Conservation (phyloP, 2,797 vertebrate species). For the Salarias fasciatus region DNA sequence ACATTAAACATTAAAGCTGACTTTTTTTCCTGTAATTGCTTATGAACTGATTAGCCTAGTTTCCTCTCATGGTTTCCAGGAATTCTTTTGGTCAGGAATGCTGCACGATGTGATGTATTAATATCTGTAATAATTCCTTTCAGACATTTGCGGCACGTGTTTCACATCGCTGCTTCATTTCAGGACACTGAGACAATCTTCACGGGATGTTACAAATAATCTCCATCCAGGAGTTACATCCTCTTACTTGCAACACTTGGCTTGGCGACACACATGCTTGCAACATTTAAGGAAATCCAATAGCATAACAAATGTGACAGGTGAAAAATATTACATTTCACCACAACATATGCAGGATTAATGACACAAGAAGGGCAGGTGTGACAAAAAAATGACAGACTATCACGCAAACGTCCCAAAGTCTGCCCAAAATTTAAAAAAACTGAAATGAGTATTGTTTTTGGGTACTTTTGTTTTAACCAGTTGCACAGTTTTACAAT, state of each 20-base stretch:
- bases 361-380: not conserved
- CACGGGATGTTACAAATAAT: conserved; percentile 49
- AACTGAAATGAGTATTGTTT: too few relatives aligned
- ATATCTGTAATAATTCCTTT: conserved; percentile 49
- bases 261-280: conserved; percentile 10
- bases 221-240: conserved; percentile 29
- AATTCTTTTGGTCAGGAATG: conserved; percentile 51
- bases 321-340: not conserved
- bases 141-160: conserved; percentile 35
- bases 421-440: too few relatives aligned
- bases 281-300: conserved; percentile 18
- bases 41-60: conserved; percentile 4
- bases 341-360: not conserved
- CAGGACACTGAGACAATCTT: conserved; percentile 27
- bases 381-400: too few relatives aligned
- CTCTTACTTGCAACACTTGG: conserved; percentile 18
- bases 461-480: too few relatives aligned
- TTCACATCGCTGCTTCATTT: conserved; percentile 27
- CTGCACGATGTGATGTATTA: conserved; percentile 49
- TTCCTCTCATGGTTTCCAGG: conserved; percentile 28
- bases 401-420: too few relatives aligned
- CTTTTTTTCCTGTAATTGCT: too few relatives aligned
- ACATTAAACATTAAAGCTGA: too few relatives aligned
- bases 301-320: conserved; percentile 9
- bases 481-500: too few relatives aligned